Evolutionary conservation across 2,888 invertebrate genomes (phyloP), one percentile per base, ranked within the genome.

Genomic region (Amiota communis): DNA sequence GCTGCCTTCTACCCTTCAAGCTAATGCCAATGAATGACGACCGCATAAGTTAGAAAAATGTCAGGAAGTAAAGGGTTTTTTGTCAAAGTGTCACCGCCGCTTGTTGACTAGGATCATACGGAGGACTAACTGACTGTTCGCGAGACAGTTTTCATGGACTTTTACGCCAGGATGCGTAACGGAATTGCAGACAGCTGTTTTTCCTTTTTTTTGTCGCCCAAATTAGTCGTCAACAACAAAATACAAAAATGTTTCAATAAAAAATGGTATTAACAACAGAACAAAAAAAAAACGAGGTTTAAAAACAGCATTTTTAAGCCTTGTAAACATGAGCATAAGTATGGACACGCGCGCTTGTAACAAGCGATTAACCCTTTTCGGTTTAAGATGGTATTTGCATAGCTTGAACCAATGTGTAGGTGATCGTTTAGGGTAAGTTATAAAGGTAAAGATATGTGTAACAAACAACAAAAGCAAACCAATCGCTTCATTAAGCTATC

Each of bases 161-260:
- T 51, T 51, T 51, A 36, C 36, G 23, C 20, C 63, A 63, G 63
- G 63, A 63, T 36, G 63, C 36, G 36, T 51, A 63, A 36, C 63
- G 68, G 17, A 20, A 46, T 13, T 59, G 15, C 12, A 80, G 85
- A 84, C 82, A 84, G 82, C 84, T 82, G 82, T 71, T 70, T 70
- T 36, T 36, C 8, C 8, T 36, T 36, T 36, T 1, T 6, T 36
- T 36, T 11, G 61, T 71, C 49, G 53, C 63, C 49, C 76, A 78
- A 79, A 83, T 83, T 83, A 83, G 83, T 83, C 23, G 23, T 23
- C 82, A 84, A 80, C 85, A 20, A 63, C n/a, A 76, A 76, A 78
- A 71, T n/a, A n/a, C 13, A 76, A 83, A 81, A 82, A 84, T 80
- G 76, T 78, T 79, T 77, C 82, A 82, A 80, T 82, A 79, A 76